Base-by-base conservation (phyloP, 2,797 vertebrate species). In the Argyrosomus regius region DNA sequence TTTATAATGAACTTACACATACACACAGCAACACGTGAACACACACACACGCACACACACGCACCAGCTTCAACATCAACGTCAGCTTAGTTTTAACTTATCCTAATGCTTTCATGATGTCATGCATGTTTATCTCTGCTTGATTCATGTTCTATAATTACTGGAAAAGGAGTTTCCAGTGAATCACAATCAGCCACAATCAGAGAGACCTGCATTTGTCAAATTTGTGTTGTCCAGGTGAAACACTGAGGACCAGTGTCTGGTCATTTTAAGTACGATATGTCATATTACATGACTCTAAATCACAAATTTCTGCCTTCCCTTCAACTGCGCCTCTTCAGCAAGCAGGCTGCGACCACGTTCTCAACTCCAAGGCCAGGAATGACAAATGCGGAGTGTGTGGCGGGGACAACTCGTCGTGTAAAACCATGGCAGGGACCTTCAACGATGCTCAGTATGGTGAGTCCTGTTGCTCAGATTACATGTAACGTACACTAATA, bases 301-400 rank as follows among this genome's bases (percentile, higher is more conserved):
- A 74, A 46, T 69, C 50, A 39, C 12, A 22, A 2, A 16, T 69
- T 53, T 65, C 12, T n/a, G 3, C 28, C 59, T 41, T 79, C 9
- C 69, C 28, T 13, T 64, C 9, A 3, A 78, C 17, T 87, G 3
- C 73, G n/a, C 43, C 72, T 72, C 52, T 62, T 20, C 91, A 99
- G 98, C 98, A 99, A 98, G 98, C 98, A 59, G 98, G 98, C 83
- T 99, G 98, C 84, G 98, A 99, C 90, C 97, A 98, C 0, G 93
- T 99, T 66, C 94, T 99, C 75, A 99, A 99, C 94, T 99, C 98
- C 0, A 99, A 98, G 92, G 96, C 96, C 68, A 96, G 92, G 89
- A 96, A 96, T 90, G 98, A 99, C 94, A 98, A 97, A 88, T 99
- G 98, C 75, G 98, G 98, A 6, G 96, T 99, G 70, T 99, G 98